These are phyloP conservation scores for Enteromius fasciolatus DNA, from an alignment of 2,797 vertebrate genomes.

Conservation along the genomic window DNA sequence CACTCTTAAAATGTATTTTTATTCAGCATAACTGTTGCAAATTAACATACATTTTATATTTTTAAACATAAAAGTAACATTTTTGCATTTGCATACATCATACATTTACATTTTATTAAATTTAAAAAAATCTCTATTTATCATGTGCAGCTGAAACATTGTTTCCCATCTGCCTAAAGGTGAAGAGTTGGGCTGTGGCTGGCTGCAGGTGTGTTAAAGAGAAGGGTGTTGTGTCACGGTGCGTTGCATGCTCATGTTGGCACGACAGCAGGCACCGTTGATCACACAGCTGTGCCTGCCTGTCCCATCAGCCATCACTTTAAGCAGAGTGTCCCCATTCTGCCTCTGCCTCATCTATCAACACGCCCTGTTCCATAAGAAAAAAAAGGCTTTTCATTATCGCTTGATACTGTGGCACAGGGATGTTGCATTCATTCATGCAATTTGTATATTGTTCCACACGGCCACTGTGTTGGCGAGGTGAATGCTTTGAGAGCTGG, in stretches of 20 bases:
- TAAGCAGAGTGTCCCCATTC: constrained; percentile 53
- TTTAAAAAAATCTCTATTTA: constrained; percentile 11
- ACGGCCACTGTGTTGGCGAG: neutral
- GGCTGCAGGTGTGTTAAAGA: constrained; percentile 44
- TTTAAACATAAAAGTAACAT: too few relatives aligned
- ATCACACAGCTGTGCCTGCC: constrained; percentile 45
- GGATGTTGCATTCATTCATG: constrained; percentile 44
- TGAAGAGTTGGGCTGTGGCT: constrained; percentile 18
- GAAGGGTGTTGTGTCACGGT: constrained; percentile 20
- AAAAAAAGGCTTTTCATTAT: constrained; percentile 43
- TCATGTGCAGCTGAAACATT: constrained; percentile 9
- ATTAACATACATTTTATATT: too few relatives aligned
- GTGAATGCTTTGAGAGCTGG: constrained; percentile 13
- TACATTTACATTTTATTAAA: constrained; percentile 9
- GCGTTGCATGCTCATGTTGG: constrained; percentile 30
- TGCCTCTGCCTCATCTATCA: constrained; percentile 53
- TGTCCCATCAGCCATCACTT: constrained; percentile 47
- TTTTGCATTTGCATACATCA: too few relatives aligned
- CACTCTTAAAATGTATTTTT: too few relatives aligned
- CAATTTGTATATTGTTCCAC: constrained; percentile 39
- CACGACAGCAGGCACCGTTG: constrained; percentile 41
- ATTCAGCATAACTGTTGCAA: too few relatives aligned
- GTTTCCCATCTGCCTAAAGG: constrained; percentile 10
- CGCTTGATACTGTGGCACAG: constrained; percentile 20
- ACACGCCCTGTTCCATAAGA: constrained; percentile 37